Conservation (phyloP, 2,797 vertebrate genomes). For the Margarornis squamiger region DNA sequence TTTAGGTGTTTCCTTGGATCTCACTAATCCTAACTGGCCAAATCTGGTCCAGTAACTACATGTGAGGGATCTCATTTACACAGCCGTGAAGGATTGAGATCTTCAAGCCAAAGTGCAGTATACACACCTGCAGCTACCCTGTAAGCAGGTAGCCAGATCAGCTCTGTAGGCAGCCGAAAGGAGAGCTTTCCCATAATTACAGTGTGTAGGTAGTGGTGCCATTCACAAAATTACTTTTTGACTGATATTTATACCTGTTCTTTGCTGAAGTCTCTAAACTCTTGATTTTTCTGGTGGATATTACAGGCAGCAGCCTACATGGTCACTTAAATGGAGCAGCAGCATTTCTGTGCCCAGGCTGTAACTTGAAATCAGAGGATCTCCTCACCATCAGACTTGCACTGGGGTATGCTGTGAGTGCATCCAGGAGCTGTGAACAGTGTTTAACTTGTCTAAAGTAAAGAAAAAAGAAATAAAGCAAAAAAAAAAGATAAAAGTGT, state of each 20-base stretch:
- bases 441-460: neutral
- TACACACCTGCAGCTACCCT: neutral
- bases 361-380: neutral
- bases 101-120: neutral
- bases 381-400: neutral
- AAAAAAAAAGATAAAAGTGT: neutral
- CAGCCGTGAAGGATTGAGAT: neutral
- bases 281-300: neutral
- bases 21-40: neutral
- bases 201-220: accelerated
- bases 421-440: neutral
- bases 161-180: neutral
- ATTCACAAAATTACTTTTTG: neutral
- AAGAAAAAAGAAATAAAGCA: neutral
- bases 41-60: neutral
- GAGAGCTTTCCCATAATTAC: neutral
- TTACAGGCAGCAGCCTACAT: neutral
- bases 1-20: neutral
- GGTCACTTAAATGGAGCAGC: neutral
- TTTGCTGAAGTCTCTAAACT: neutral
- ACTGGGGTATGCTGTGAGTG: neutral
- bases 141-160: neutral
- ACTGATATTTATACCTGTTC: neutral
- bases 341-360: neutral
- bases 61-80: neutral